Evolutionary conservation across 2,888 invertebrate species (phyloP).

Genomic region (Drosophila testacea): DNA sequence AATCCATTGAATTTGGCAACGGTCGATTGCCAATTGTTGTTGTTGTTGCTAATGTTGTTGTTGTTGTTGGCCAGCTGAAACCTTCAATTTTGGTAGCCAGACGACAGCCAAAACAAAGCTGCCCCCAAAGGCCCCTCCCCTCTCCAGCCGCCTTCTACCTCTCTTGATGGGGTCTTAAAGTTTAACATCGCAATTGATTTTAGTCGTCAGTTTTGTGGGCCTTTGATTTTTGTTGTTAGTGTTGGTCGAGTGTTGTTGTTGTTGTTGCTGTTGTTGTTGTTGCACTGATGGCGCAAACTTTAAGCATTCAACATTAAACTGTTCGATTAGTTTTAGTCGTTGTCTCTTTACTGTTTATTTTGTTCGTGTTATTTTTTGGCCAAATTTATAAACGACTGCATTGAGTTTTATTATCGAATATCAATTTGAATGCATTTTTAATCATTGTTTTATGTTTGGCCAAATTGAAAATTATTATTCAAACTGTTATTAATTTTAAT

Average conservation of each 20-base stretch:
- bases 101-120: conserved; percentile 54
- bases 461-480: conserved; percentile 63
- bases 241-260: conserved; percentile 46
- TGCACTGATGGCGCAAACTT: conserved; percentile 64
- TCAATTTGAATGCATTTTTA: conserved; percentile 76
- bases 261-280: conserved; percentile 47
- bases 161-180: conserved; percentile 68
- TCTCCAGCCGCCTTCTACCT: neutral
- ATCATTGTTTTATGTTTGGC: conserved; percentile 65
- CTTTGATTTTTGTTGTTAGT: conserved; percentile 67
- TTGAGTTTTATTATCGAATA: conserved; percentile 65
- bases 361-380: conserved; percentile 17
- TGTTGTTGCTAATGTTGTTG: conserved; percentile 7
- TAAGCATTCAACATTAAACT: conserved; percentile 63
- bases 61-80: conserved; percentile 54
- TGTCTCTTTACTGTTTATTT: conserved; percentile 17
- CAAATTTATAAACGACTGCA: conserved; percentile 62
- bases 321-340: conserved; percentile 60
- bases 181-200: conserved; percentile 79
- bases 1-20: conserved; percentile 79
- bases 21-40: conserved; percentile 54
- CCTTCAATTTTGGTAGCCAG: conserved; percentile 75
- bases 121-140: conserved; percentile 10
- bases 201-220: conserved; percentile 79
- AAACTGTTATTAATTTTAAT: conserved; percentile 57